A percentile compares a stretch with the other conserved stretches of the same genome.
These are phyloP conservation scores for Mesaphorura yosii DNA, from an alignment of 1,140 invertebrate genomes.

Conservation along the genomic window DNA sequence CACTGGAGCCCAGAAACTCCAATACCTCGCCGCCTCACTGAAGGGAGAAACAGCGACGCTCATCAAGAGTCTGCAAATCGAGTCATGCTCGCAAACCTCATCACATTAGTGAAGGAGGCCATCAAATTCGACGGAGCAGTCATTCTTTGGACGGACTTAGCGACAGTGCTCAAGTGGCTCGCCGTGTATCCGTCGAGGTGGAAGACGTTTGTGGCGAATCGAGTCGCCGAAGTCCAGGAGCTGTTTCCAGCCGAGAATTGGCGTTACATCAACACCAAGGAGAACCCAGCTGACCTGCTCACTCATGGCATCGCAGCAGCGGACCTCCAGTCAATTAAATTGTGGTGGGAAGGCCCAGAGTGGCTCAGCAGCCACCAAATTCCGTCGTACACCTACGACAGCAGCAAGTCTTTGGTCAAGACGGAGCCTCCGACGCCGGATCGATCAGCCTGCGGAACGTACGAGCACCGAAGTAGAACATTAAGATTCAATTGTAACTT, in stretches of 20 bases:
- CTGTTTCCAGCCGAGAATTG: not conserved
- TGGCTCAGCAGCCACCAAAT: not conserved
- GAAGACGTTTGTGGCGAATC: constrained; percentile 16
- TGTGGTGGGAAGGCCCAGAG: constrained; percentile 7
- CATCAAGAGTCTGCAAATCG: not conserved
- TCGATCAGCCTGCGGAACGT: too few relatives aligned
- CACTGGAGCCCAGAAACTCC: not conserved
- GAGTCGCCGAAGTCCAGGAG: constrained; percentile 12
- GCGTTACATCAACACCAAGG: constrained; percentile 5
- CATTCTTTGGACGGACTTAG: constrained; percentile 10
- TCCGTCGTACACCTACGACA: too few relatives aligned
- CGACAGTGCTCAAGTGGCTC: constrained; percentile 9
- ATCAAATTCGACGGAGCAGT: not conserved
- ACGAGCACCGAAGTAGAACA: too few relatives aligned
- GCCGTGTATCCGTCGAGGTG: not conserved
- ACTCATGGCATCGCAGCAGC: constrained; percentile 2
- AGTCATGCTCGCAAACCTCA: constrained; percentile 34
- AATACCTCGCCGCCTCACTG: constrained; percentile 2
- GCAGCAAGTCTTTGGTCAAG: too few relatives aligned
- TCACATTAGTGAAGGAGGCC: constrained; percentile 2
- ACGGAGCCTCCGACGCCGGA: too few relatives aligned
- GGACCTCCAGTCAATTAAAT: not conserved
- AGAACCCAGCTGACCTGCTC: constrained; percentile 11
- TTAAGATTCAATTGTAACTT: too few relatives aligned
- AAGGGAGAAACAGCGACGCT: constrained; percentile 9